Conservation (phyloP, 1,140 invertebrate species). For the Drosophila parabipectinata region DNA sequence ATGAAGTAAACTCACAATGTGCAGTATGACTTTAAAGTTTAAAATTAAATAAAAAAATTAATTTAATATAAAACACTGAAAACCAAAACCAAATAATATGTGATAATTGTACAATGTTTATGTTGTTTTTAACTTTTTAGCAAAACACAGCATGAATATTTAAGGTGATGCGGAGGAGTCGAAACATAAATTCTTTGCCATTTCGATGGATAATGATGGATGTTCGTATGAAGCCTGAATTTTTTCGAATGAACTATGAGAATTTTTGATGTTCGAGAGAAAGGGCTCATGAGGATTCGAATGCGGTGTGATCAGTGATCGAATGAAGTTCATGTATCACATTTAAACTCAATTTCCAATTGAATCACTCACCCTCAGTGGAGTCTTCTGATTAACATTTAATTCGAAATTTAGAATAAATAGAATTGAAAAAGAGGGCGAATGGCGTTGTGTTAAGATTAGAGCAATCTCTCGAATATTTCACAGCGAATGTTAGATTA, state of each 20-base stretch:
- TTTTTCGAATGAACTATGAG: constrained; percentile 4
- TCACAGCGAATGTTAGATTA: constrained; percentile 20
- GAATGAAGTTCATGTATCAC: constrained; percentile 32
- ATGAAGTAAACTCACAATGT: constrained; percentile 50
- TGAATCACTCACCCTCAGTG: constrained; percentile 82
- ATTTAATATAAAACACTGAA: constrained; percentile 27
- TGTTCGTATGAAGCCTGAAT: constrained; percentile 10
- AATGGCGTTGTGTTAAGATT: constrained; percentile 49
- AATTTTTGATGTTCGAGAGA: constrained; percentile 26
- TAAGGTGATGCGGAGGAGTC: constrained; percentile 20
- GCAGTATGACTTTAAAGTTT: constrained; percentile 15
- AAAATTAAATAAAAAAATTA: constrained; percentile 6
- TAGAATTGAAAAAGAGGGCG: constrained; percentile 57
- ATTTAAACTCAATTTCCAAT: constrained; percentile 47
- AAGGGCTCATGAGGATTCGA: constrained; percentile 23
- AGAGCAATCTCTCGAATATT: constrained; percentile 39
- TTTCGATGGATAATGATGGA: constrained; percentile 15
- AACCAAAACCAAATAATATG: constrained; percentile 44
- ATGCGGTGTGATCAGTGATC: constrained; percentile 40
- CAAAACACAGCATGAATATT: constrained; percentile 83
- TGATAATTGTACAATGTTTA: constrained; percentile 12
- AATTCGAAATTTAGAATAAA: constrained; percentile 57
- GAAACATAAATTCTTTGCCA: constrained; percentile 11
- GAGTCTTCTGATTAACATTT: constrained; percentile 77
- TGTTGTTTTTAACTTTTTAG: constrained; percentile 46